Percentiles rank a stretch among this genome's conserved stretches.
Evolutionary conservation across 2,888 invertebrate genomes (phyloP).

Genomic region (Caenorhabditis sp.): DNA sequence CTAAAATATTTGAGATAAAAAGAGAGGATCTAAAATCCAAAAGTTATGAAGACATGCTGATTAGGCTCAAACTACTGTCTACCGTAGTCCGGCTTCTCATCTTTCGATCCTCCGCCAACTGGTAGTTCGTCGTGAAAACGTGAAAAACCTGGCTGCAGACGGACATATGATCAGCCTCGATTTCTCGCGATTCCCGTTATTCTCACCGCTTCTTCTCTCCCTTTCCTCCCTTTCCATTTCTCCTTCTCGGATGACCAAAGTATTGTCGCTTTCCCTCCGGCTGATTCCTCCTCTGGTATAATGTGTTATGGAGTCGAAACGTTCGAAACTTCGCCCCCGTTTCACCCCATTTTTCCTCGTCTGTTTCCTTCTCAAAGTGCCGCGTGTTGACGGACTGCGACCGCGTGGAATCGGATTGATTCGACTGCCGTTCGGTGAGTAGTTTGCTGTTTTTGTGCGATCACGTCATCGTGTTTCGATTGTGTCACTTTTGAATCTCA

Average conservation of each 20-base stretch:
- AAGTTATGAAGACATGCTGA: too few species aligned
- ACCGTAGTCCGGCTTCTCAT: too few species aligned
- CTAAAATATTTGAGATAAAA: too few species aligned
- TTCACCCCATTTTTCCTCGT: too few species aligned
- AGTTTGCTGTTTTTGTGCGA: background rate
- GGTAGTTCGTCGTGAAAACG: background rate
- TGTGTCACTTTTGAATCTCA: too few species aligned
- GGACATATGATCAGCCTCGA: background rate
- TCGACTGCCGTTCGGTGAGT: constrained; percentile 64
- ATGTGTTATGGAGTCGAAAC: constrained; percentile 47
- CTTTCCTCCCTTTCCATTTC: background rate
- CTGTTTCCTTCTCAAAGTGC: background rate
- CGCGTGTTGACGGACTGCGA: constrained; percentile 24
- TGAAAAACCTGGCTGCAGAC: background rate
- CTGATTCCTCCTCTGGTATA: constrained; percentile 24
- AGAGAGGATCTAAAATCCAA: too few species aligned
- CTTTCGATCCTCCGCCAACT: background rate
- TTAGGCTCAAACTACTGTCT: too few species aligned
- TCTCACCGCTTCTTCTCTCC: background rate
- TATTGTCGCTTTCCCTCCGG: background rate
- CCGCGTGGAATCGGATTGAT: constrained; percentile 68
- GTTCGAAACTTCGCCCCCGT: background rate
- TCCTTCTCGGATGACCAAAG: constrained; percentile 18
- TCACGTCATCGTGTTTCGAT: constrained; percentile 4
- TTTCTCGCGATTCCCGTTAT: constrained; percentile 12